These are phyloP conservation scores for Nemoura dubitans DNA, from an alignment of 2,888 invertebrate genomes.

Conservation along the genomic window DNA sequence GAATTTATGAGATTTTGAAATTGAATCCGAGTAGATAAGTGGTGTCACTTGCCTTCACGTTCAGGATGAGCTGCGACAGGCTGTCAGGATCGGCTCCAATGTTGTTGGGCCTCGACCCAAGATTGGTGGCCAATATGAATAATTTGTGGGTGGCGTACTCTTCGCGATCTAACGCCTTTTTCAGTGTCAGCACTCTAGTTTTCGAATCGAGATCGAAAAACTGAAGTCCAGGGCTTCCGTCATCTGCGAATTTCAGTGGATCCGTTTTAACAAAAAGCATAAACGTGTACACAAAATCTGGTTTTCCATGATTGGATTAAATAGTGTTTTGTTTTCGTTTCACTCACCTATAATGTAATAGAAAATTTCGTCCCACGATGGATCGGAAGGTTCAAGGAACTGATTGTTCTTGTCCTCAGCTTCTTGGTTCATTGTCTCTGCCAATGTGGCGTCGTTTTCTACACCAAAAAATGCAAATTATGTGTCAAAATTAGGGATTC, in stretches of 20 bases:
- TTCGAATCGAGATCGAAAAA: slow-evolving; percentile 56
- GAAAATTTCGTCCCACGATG: slow-evolving; percentile 63
- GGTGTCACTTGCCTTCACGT: slow-evolving; percentile 59
- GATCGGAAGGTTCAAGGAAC: slow-evolving; percentile 61
- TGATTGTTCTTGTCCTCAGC: slow-evolving; percentile 56
- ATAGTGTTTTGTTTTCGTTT: not conserved
- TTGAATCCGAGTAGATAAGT: not conserved
- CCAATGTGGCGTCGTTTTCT: slow-evolving; percentile 44
- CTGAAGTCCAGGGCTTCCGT: slow-evolving; percentile 18
- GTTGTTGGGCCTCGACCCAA: slow-evolving; percentile 54
- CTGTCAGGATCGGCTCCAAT: slow-evolving; percentile 55
- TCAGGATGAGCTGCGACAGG: slow-evolving; percentile 60
- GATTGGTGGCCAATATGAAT: slow-evolving; percentile 64
- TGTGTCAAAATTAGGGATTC: no score
- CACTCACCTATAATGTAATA: slow-evolving; percentile 63
- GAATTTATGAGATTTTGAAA: not conserved
- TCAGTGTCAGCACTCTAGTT: slow-evolving; percentile 59
- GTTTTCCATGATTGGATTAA: not conserved
- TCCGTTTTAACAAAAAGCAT: not conserved
- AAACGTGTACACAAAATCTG: not conserved
- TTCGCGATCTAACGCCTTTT: slow-evolving; percentile 62
- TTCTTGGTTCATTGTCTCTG: slow-evolving; percentile 60
- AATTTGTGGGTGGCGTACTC: slow-evolving; percentile 59
- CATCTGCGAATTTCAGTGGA: slow-evolving; percentile 26
- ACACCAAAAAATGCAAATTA: slow-evolving; percentile 56